Percentiles rank a stretch among this genome's conserved stretches.
Evolutionary conservation across 1,140 invertebrate species (phyloP).

Genomic region (Trichogramma pretiosum): DNA sequence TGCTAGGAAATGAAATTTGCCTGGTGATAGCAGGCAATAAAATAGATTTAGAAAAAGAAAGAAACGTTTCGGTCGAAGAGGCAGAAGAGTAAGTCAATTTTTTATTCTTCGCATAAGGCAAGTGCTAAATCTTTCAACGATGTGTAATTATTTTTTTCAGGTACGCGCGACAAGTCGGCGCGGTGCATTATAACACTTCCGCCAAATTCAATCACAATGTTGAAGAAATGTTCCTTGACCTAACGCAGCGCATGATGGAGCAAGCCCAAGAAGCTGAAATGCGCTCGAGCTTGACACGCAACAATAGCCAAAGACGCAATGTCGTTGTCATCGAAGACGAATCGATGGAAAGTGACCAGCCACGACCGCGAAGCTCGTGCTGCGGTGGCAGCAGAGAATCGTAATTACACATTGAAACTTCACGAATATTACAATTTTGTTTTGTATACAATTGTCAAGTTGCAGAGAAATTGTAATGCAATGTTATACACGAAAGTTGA

Average conservation of each 20-base stretch:
- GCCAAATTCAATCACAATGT: conserved; percentile 91
- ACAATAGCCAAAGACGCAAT: conserved; percentile 48
- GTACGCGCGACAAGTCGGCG: conserved; percentile 85
- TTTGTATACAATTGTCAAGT: too few species aligned
- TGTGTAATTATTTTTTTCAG: conserved; percentile 42
- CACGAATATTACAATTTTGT: too few species aligned
- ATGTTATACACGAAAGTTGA: too few species aligned
- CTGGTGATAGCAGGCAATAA: conserved; percentile 96
- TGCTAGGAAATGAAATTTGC: conserved; percentile 87
- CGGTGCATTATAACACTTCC: conserved; percentile 90
- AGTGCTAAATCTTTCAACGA: neutral
- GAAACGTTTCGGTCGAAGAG: conserved; percentile 73
- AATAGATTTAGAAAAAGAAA: conserved; percentile 86
- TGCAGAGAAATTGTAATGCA: too few species aligned
- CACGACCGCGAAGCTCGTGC: conserved; percentile 38
- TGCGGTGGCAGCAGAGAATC: conserved; percentile 25
- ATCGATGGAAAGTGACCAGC: conserved; percentile 28
- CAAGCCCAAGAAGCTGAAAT: conserved; percentile 44
- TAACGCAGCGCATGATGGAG: conserved; percentile 64
- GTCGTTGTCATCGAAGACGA: conserved; percentile 58
- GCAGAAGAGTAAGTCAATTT: conserved; percentile 69
- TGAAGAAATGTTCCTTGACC: conserved; percentile 84
- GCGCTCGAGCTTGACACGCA: conserved; percentile 42
- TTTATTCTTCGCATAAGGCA: conserved; percentile 2
- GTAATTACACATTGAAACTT: too few species aligned